phyloP scores from a whole-genome alignment of 2,113 vertebrate genomes.

The Hyaena hyaena region DNA sequence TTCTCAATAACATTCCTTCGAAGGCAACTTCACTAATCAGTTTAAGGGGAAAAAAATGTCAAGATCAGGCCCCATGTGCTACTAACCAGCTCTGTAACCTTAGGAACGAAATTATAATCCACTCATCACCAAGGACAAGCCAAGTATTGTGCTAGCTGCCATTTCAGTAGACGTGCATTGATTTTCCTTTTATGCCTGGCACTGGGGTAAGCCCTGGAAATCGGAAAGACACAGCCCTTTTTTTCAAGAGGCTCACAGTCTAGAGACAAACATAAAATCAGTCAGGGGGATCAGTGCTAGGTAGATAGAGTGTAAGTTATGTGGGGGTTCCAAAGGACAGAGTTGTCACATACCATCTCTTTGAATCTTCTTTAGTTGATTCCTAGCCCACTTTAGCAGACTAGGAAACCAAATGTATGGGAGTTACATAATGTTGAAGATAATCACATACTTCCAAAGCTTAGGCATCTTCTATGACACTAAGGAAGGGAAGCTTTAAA shows the following conservation, averaged over 20 bases:
- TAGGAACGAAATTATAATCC: background rate
- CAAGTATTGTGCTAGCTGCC: background rate
- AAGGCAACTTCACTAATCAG: conserved; percentile 10
- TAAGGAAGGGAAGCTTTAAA: background rate
- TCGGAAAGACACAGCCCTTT: background rate
- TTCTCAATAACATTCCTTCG: conserved; percentile 43
- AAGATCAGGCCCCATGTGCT: background rate
- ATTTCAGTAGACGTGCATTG: background rate
- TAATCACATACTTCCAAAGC: background rate
- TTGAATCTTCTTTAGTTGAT: background rate
- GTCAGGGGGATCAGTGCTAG: background rate
- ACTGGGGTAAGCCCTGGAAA: background rate
- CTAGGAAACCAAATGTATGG: background rate
- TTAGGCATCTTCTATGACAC: background rate
- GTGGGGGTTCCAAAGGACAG: background rate
- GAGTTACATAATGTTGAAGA: background rate
- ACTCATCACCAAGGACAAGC: background rate
- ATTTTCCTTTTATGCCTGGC: background rate
- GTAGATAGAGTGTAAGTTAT: rapidly evolving
- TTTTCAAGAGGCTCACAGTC: background rate
- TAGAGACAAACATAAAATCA: background rate
- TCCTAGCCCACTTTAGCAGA: background rate
- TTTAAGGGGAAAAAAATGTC: conserved; percentile 17
- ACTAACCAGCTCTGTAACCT: background rate
- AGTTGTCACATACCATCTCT: background rate